phyloP scores from a whole-genome alignment of 2,888 invertebrate genomes.

The Idaea dimidiata region DNA sequence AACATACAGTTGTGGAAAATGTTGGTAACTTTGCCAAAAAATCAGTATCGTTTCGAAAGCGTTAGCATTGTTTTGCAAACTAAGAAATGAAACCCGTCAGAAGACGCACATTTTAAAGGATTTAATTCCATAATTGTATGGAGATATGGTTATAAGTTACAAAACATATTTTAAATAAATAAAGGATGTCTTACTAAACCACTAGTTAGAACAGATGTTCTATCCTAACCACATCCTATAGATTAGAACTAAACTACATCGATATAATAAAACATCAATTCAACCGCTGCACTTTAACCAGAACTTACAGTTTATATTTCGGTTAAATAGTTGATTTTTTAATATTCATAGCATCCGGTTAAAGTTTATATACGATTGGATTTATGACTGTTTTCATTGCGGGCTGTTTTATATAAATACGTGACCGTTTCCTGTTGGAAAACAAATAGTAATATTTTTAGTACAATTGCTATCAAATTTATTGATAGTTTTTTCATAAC shows the following conservation, averaged over 20 bases:
- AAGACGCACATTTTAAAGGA: no score
- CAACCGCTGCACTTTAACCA: constrained; percentile 51
- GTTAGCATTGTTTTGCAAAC: no score
- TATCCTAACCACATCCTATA: constrained; percentile 65
- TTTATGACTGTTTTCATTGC: constrained; percentile 79
- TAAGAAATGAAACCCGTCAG: no score
- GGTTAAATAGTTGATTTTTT: constrained; percentile 71
- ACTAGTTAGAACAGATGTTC: not conserved
- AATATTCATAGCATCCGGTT: constrained; percentile 71
- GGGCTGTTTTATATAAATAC: constrained; percentile 76
- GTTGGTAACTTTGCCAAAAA: no score
- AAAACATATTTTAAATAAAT: constrained; percentile 32
- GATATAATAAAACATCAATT: constrained; percentile 54
- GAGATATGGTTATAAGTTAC: constrained; percentile 11
- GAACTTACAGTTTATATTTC: constrained; percentile 46
- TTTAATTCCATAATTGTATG: constrained; percentile 21
- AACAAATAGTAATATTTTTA: constrained; percentile 57
- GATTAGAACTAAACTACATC: constrained; percentile 42
- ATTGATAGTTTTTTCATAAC: not conserved
- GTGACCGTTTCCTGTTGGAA: constrained; percentile 71
- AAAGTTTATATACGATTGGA: constrained; percentile 74
- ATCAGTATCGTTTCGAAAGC: no score
- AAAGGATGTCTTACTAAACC: constrained; percentile 20
- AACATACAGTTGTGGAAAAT: no score
- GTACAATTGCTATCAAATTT: constrained; percentile 56